Base-by-base conservation (phyloP, 2,113 vertebrate genomes). In the Leptobrachium leishanense region DNA sequence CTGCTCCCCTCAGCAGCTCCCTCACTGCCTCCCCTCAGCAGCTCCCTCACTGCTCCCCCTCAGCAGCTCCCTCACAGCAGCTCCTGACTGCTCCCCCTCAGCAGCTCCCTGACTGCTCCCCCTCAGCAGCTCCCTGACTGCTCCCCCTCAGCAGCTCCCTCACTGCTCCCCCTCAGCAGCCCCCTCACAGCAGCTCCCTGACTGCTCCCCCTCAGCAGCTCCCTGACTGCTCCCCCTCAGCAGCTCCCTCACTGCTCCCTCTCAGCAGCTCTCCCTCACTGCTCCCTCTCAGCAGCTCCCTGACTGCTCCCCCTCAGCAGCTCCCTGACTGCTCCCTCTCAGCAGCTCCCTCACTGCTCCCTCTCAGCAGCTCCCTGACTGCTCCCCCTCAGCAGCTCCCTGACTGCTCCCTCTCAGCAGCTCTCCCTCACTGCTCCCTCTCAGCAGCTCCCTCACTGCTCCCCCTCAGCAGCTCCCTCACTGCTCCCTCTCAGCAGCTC, bases 21-120 rank as follows among this genome's bases (percentile, higher is more conserved):
- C 75, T 66, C 69, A 69, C 66, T 79, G 41, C 68, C 73, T 59
- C 42, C 77, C 72, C n/a, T n/a, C n/a, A n/a, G n/a, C n/a, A n/a
- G n/a, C n/a, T n/a, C n/a, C n/a, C n/a, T n/a, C n/a, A n/a, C n/a
- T n/a, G n/a, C n/a, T n/a, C n/a, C n/a, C n/a, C 55, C 70, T 72
- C 68, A 40, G 6, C 66, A 8, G 5, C 31, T 40, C 43, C 10
- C 53, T 15, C 13, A 2, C 3, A n/a, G 9, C 66, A 43, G 63
- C 67, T 43, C 73, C n/a, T 12, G 63, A 70, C 55, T n/a, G n/a
- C n/a, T n/a, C n/a, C n/a, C n/a, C n/a, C n/a, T n/a, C n/a, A n/a
- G n/a, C n/a, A n/a, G n/a, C n/a, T n/a, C n/a, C n/a, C n/a, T n/a
- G n/a, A n/a, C n/a, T n/a, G n/a, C n/a, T n/a, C n/a, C n/a, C n/a